Percentiles rank a stretch among this genome's conserved stretches.
phyloP scores from a whole-genome alignment of 2,113 vertebrate genomes.

The Chionodraco myersi region DNA sequence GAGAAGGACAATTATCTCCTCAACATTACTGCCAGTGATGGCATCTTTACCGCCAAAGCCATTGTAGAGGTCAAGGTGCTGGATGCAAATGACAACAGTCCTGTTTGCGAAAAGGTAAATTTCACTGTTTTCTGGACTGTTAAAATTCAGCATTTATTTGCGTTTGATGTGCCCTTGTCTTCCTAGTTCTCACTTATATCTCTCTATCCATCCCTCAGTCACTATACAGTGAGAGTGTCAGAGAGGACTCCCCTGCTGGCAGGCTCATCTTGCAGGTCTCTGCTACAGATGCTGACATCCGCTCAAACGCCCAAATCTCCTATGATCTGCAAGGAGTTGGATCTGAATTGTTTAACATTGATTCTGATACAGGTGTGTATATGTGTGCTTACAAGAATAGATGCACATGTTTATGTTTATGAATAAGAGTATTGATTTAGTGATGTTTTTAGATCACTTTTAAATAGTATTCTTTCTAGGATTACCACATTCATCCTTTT shows the following conservation, averaged over 20 bases:
- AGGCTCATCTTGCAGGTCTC: constrained; percentile 92
- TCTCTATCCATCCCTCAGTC: constrained; percentile 75
- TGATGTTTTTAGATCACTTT: not conserved
- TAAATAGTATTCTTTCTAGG: no score
- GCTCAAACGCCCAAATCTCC: constrained; percentile 94
- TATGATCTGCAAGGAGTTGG: constrained; percentile 90
- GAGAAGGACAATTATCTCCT: constrained; percentile 94
- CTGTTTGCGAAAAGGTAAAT: constrained; percentile 94
- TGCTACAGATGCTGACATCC: constrained; percentile 94
- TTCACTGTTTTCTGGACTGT: not conserved
- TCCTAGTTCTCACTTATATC: constrained; percentile 17
- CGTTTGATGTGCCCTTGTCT: not conserved
- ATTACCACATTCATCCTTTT: not conserved
- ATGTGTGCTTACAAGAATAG: constrained; percentile 3
- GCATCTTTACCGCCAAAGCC: constrained; percentile 92
- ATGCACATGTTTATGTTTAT: not conserved
- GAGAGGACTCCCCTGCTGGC: constrained; percentile 90
- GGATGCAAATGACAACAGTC: constrained; percentile 97
- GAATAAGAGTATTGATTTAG: not conserved
- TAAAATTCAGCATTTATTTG: constrained; percentile 6
- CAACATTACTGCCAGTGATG: constrained; percentile 96
- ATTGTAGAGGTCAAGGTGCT: constrained; percentile 97
- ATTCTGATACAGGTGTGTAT: constrained; percentile 90
- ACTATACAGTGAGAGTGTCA: constrained; percentile 88
- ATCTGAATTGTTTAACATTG: constrained; percentile 91